A percentile compares a stretch with the other conserved stretches of the same genome.
Conservation (phyloP, 2,113 vertebrate species). For the Hippocampus comes region DNA sequence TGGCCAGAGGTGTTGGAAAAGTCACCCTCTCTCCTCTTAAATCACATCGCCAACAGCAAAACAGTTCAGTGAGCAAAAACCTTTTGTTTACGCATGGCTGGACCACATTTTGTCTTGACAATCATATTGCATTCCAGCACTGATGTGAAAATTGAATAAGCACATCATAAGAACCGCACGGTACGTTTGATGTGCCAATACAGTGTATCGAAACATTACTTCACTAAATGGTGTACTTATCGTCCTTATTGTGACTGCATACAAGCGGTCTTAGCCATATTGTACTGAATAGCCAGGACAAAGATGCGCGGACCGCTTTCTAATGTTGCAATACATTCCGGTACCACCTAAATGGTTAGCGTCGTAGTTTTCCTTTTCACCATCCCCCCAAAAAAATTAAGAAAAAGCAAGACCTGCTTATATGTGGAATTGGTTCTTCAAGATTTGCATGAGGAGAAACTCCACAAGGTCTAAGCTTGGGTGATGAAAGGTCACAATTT, state of each 20-base stretch:
- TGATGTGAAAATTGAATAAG: conserved; percentile 64
- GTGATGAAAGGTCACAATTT: background rate
- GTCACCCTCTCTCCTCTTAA: conserved; percentile 45
- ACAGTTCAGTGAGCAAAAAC: conserved; percentile 51
- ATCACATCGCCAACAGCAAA: conserved; percentile 45
- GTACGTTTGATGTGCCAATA: conserved; percentile 41
- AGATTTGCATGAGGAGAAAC: background rate
- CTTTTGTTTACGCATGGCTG: conserved; percentile 23
- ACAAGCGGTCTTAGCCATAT: background rate
- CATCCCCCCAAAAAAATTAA: background rate
- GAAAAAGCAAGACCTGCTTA: background rate
- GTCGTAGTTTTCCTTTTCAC: background rate
- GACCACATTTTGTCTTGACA: conserved; percentile 53
- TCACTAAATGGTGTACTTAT: background rate
- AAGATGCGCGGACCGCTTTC: background rate
- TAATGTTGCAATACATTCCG: background rate
- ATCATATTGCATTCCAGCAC: conserved; percentile 56
- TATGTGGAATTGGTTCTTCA: background rate
- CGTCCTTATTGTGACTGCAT: background rate
- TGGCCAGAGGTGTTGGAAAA: conserved; percentile 37
- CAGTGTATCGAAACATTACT: background rate
- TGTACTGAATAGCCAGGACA: background rate
- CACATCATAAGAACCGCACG: conserved; percentile 52
- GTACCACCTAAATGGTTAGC: background rate
- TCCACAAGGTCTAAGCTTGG: background rate